These are phyloP conservation scores for Tiaroga cobitis DNA, from an alignment of 2,797 vertebrate species.

Conservation along the genomic window DNA sequence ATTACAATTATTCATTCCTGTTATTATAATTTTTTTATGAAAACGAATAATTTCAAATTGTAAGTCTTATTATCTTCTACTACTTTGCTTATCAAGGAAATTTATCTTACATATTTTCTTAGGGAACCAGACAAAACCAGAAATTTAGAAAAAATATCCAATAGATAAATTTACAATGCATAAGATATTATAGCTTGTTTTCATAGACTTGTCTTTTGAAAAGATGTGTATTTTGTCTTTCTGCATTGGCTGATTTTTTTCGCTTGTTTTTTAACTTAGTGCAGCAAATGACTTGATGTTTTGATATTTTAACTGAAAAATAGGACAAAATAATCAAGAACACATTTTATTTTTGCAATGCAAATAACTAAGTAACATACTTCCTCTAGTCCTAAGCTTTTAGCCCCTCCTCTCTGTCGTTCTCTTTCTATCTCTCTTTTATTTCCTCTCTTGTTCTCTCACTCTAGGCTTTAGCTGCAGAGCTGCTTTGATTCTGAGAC, in stretches of 20 bases:
- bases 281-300: neutral
- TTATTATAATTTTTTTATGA: no score
- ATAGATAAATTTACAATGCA: neutral
- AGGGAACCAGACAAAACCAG: neutral
- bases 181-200: no score
- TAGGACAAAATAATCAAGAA: neutral
- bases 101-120: neutral
- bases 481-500: constrained; percentile 42
- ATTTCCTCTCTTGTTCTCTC: constrained; percentile 38
- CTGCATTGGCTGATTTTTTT: neutral
- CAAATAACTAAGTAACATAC: neutral
- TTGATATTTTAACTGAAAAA: neutral
- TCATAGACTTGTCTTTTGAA: no score
- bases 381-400: neutral
- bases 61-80: neutral
- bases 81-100: neutral
- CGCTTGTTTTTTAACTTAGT: neutral
- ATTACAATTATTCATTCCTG: no score
- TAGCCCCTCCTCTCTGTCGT: constrained; percentile 16
- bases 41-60: neutral
- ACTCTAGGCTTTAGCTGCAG: constrained; percentile 16
- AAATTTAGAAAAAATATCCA: neutral
- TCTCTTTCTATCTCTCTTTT: constrained; percentile 33
- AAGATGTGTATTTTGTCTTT: neutral
- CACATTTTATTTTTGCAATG: neutral